Percentiles rank a stretch among this genome's conserved stretches.
phyloP scores from a whole-genome alignment of 2,888 invertebrate species.

The Drosophila quinaria region DNA sequence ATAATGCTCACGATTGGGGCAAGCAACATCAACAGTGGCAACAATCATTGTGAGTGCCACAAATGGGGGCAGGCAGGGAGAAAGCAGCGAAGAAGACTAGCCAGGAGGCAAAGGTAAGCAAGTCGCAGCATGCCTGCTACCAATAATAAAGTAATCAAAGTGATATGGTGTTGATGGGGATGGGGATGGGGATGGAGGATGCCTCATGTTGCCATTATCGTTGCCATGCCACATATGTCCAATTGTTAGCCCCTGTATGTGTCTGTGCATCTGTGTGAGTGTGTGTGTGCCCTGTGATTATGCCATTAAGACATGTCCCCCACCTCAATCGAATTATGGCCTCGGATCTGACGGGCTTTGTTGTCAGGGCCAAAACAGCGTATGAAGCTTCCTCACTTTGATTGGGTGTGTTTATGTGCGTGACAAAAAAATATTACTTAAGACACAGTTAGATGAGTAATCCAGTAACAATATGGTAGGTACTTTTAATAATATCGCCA shows the following conservation, averaged over 20 bases:
- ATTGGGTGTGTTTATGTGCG: neutral
- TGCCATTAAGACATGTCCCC: constrained; percentile 62
- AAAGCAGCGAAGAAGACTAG: neutral
- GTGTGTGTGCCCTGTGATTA: constrained; percentile 58
- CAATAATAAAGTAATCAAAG: constrained; percentile 83
- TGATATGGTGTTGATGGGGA: constrained; percentile 74
- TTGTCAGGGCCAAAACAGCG: constrained; percentile 28
- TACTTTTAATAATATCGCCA: neutral
- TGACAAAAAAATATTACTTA: neutral
- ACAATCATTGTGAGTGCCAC: constrained; percentile 70
- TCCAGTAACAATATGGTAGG: neutral
- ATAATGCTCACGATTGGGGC: constrained; percentile 43
- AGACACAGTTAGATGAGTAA: neutral
- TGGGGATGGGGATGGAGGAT: neutral
- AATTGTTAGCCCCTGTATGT: constrained; percentile 23
- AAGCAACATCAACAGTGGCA: constrained; percentile 34
- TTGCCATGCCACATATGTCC: constrained; percentile 68
- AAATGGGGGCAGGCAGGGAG: neutral
- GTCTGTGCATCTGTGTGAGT: constrained; percentile 27
- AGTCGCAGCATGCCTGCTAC: constrained; percentile 45
- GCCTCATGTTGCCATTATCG: constrained; percentile 24
- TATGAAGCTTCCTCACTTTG: neutral
- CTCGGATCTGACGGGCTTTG: constrained; percentile 36
- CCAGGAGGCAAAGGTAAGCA: constrained; percentile 27
- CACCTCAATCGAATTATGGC: constrained; percentile 62